Evolutionary conservation across 2,113 vertebrate genomes (phyloP).

Genomic region (Neolamprologus sp.): DNA sequence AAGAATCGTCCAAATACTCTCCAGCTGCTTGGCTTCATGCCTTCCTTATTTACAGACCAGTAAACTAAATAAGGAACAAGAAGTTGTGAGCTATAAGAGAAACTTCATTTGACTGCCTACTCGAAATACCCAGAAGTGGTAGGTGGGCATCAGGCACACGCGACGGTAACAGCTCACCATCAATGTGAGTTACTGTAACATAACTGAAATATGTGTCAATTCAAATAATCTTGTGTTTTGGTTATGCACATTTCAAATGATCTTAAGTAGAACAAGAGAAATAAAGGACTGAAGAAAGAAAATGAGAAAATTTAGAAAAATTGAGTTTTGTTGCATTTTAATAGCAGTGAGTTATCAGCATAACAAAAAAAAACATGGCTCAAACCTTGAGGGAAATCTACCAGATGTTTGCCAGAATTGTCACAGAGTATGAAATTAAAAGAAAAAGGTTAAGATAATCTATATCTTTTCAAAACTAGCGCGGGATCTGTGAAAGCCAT

Average conservation of each 20-base stretch:
- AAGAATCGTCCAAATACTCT: not conserved
- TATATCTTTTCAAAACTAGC: not conserved
- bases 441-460: not conserved
- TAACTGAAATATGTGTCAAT: not conserved
- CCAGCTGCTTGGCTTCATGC: not conserved
- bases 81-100: not conserved
- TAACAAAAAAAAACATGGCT: not conserved
- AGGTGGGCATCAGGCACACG: not conserved
- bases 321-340: not conserved
- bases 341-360: not conserved
- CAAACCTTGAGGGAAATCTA: not conserved
- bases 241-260: not conserved
- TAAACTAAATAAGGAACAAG: not conserved
- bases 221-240: not conserved
- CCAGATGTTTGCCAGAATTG: not conserved
- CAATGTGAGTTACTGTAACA: not conserved
- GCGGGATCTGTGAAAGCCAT: not conserved
- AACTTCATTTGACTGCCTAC: not conserved
- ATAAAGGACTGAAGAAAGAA: not conserved
- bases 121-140: not conserved
- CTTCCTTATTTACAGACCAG: not conserved
- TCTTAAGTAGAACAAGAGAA: not conserved
- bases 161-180: not conserved
- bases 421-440: not conserved
- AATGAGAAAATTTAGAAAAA: not conserved